A percentile compares a stretch with the other conserved stretches of the same genome.
Evolutionary conservation across 2,113 vertebrate species (phyloP).

Genomic region (Nannobrachium achirus): DNA sequence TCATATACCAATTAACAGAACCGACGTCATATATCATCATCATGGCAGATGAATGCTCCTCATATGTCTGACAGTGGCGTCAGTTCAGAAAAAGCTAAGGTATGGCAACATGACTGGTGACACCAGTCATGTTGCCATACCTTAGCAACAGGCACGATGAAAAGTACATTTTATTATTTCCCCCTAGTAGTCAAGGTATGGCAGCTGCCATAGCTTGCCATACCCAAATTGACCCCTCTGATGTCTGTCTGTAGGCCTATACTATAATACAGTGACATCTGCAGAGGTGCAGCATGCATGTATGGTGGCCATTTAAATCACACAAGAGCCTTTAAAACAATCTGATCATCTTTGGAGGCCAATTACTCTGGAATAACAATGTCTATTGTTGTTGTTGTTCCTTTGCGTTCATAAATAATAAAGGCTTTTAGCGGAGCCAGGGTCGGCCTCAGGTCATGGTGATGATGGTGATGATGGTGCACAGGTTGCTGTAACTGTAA

Average conservation of each 20-base stretch:
- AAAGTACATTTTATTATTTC: too few relatives aligned
- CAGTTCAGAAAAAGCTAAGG: too few relatives aligned
- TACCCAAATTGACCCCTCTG: too few relatives aligned
- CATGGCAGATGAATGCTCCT: slow-evolving; percentile 44
- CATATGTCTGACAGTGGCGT: slow-evolving; percentile 34
- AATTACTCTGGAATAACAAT: background rate
- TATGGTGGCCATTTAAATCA: slow-evolving; percentile 39
- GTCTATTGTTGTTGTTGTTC: slow-evolving; percentile 54
- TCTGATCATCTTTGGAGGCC: slow-evolving; percentile 1
- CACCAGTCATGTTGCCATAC: too few relatives aligned
- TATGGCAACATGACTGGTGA: too few relatives aligned
- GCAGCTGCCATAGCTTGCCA: too few relatives aligned
- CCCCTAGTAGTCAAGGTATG: too few relatives aligned
- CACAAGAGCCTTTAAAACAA: background rate
- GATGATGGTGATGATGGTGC: slow-evolving; percentile 74
- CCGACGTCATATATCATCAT: slow-evolving; percentile 70
- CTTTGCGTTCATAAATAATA: slow-evolving; percentile 54
- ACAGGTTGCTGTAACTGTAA: slow-evolving; percentile 91
- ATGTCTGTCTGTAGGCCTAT: too few relatives aligned
- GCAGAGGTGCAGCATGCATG: slow-evolving; percentile 9
- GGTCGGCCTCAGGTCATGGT: slow-evolving; percentile 66
- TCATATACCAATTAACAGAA: slow-evolving; percentile 53
- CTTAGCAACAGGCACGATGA: too few relatives aligned
- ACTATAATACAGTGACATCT: too few relatives aligned
- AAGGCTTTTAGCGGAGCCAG: background rate